A percentile compares a stretch with the other conserved stretches of the same genome.
These are phyloP conservation scores for Melanerpes formicivorus DNA, from an alignment of 2,113 vertebrate species.

Conservation along the genomic window DNA sequence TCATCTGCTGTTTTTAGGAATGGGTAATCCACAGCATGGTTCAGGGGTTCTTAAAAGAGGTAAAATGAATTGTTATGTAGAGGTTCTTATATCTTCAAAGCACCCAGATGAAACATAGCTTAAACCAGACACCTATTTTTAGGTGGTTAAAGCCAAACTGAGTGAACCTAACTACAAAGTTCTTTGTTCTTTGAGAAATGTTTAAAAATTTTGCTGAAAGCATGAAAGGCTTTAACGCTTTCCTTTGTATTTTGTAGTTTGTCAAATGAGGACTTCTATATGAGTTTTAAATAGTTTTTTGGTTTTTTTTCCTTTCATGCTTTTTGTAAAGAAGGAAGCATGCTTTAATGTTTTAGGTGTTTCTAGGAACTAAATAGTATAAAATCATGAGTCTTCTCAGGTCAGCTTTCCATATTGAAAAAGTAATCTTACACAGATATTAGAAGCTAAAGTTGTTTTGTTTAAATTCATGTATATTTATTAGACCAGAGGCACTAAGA, in stretches of 20 bases:
- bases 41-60: background rate
- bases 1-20: background rate
- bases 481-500: background rate
- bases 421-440: background rate
- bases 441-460: background rate
- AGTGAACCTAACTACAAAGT: background rate
- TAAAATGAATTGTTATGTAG: background rate
- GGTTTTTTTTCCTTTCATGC: background rate
- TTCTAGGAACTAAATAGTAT: background rate
- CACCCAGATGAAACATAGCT: accelerated
- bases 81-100: background rate
- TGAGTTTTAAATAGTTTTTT: background rate
- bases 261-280: background rate
- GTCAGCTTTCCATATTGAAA: background rate
- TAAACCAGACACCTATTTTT: background rate
- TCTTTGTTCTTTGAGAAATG: background rate
- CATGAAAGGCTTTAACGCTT: background rate
- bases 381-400: background rate
- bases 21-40: background rate
- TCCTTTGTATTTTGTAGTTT: background rate
- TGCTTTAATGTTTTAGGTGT: background rate
- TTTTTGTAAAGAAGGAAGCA: background rate
- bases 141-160: background rate
- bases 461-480: background rate
- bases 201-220: background rate